phyloP scores from a whole-genome alignment of 2,888 invertebrate genomes.

The Platerodrilus igneus region DNA sequence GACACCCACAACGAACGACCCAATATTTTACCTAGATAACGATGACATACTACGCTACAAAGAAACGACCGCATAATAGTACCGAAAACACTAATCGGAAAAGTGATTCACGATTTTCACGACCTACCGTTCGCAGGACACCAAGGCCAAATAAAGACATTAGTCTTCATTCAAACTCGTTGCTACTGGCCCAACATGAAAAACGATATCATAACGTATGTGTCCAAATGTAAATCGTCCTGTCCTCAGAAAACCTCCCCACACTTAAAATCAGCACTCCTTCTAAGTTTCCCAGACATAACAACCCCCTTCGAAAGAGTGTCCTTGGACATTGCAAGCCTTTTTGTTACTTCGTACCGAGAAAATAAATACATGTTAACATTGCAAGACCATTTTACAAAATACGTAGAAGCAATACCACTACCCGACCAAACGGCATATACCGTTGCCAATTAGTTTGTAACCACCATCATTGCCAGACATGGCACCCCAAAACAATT shows the following conservation, averaged over 20 bases:
- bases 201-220: slow-evolving; percentile 27
- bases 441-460: slow-evolving; percentile 30
- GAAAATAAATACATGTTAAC: slow-evolving; percentile 35
- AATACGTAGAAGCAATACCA: slow-evolving; percentile 33
- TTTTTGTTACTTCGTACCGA: slow-evolving; percentile 21
- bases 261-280: slow-evolving; percentile 22
- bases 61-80: slow-evolving; percentile 15
- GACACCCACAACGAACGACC: neutral
- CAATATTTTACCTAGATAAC: slow-evolving; percentile 13
- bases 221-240: slow-evolving; percentile 30
- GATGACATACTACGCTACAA: slow-evolving; percentile 17
- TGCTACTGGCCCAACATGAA: slow-evolving; percentile 32
- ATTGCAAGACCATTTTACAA: slow-evolving; percentile 30
- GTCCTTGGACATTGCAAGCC: slow-evolving; percentile 34
- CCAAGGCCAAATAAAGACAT: slow-evolving; percentile 33
- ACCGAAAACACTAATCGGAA: slow-evolving; percentile 12
- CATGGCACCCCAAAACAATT: slow-evolving; percentile 32
- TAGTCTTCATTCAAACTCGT: slow-evolving; percentile 20
- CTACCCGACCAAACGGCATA: slow-evolving; percentile 31
- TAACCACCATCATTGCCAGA: slow-evolving; percentile 27
- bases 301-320: slow-evolving; percentile 26
- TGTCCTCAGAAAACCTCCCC: slow-evolving; percentile 29
- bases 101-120: slow-evolving; percentile 27
- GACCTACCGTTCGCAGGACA: slow-evolving; percentile 30
- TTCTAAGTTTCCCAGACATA: slow-evolving; percentile 26